Evolutionary conservation across 1,140 invertebrate genomes (phyloP), one percentile per base, ranked within the genome.

Genomic region (Drosophila takahashii): DNA sequence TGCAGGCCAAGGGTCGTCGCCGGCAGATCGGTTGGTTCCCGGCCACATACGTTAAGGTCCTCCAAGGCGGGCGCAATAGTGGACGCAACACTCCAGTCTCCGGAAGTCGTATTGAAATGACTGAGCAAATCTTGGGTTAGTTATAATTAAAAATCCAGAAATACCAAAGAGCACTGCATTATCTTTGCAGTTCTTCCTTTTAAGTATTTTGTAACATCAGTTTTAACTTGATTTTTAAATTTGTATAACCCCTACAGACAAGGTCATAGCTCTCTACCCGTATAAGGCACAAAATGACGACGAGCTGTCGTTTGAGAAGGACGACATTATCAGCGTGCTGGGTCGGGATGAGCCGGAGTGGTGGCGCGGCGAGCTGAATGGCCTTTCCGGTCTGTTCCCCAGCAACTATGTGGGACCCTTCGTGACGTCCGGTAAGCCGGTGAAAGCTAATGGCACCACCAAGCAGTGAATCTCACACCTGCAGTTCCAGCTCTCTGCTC

Each of bases 1-100:
- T 99, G 26, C 98, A 99, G 93, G 97, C 97, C 11, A 97, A 98
- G 92, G 98, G 98, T n/a, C 96, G 98, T 77, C 98, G 98, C 90
- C 94, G 97, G 53, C 97, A 98, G 93, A 95, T 98, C 57, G 98
- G 98, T 4, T 99, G 98, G 98, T 99, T 99, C 92, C 98, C 98
- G 8, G 98, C 98, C 18, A 97, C 97, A 48, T 99, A 99, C 92
- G 98, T 99, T 0, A 99, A 99, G 93, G 94, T 97, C 51, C 87
- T 96, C 37, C 94, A 94, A 52, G 95, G 94, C 22, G 95, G 95
- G 1, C 92, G 94, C 45, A 93, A 94, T 27, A 96, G 96, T 42
- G 96, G 96, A 16, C 93, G 96, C 11, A 96, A 95, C 41, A 96
- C 96, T 0, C 96, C 96, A 0, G 94, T 96, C 0, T 92, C 92